Evolutionary conservation across 2,797 vertebrate species (phyloP).

Genomic region (Dermochelys coriacea): DNA sequence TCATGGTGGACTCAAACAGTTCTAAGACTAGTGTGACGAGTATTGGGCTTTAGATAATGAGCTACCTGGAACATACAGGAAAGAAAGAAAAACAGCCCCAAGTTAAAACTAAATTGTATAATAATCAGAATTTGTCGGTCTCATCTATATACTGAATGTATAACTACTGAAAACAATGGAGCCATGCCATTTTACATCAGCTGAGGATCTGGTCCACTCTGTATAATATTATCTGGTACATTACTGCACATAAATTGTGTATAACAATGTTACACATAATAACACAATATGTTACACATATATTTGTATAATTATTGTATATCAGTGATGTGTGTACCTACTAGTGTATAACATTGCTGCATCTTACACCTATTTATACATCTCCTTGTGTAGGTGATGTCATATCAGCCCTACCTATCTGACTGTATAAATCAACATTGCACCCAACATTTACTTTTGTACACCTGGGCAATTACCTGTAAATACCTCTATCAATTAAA

Average conservation of each 20-base stretch:
- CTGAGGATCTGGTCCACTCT: neutral
- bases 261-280: neutral
- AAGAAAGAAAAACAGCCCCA: neutral
- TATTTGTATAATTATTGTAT: neutral
- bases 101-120: neutral
- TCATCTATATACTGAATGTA: neutral
- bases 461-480: neutral
- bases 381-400: neutral
- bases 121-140: neutral
- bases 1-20: neutral
- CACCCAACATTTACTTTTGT: neutral
- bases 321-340: fast-evolving
- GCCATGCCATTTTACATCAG: neutral
- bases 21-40: neutral
- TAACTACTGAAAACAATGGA: neutral
- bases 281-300: neutral
- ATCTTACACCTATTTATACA: neutral
- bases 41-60: neutral
- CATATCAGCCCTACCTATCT: neutral
- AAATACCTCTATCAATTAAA: neutral
- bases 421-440: neutral
- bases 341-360: neutral
- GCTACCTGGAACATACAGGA: neutral
- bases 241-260: neutral
- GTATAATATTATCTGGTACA: neutral